A percentile compares a stretch with the other conserved stretches of the same genome.
phyloP scores from a whole-genome alignment of 53 echinoderm and acorn worm species.

The Apostichopus leukothele region DNA sequence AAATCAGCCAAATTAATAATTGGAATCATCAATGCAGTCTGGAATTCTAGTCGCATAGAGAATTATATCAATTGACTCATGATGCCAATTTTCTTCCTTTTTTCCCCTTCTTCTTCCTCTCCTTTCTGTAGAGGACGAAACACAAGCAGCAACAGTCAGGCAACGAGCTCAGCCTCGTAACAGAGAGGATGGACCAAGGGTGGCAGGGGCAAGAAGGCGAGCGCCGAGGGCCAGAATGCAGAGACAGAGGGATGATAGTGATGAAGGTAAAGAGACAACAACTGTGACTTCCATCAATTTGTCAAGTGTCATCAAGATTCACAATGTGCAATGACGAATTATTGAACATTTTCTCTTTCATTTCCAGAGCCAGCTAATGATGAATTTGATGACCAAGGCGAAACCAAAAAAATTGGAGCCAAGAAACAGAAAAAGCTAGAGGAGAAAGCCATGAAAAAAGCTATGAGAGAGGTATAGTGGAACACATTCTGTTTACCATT shows the following conservation, averaged over 20 bases:
- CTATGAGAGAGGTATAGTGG: slow-evolving; percentile 72
- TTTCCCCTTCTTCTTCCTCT: no score
- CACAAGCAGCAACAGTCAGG: slow-evolving; percentile 3
- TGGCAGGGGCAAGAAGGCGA: slow-evolving; percentile 42
- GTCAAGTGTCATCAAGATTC: no score
- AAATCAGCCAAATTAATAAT: no score
- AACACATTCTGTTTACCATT: no score
- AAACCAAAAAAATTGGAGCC: slow-evolving; percentile 78
- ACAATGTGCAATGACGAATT: no score
- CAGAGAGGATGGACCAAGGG: slow-evolving; percentile 31
- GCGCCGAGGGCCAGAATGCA: slow-evolving; percentile 52
- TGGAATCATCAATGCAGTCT: no score
- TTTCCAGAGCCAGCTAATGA: background rate
- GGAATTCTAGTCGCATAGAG: no score
- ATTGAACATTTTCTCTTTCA: background rate
- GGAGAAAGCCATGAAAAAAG: slow-evolving; percentile 81
- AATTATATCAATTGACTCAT: no score
- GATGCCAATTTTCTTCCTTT: no score
- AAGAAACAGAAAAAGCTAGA: slow-evolving; percentile 90
- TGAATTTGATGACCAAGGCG: slow-evolving; percentile 43
- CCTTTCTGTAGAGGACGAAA: background rate
- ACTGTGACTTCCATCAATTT: no score
- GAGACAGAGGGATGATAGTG: slow-evolving; percentile 53
- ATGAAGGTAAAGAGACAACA: slow-evolving; percentile 19
- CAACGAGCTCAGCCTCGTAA: slow-evolving; percentile 3